A percentile compares a stretch with the other conserved stretches of the same genome.
phyloP scores from a whole-genome alignment of 2,113 vertebrate species.

The Scophthalmus maximus region DNA sequence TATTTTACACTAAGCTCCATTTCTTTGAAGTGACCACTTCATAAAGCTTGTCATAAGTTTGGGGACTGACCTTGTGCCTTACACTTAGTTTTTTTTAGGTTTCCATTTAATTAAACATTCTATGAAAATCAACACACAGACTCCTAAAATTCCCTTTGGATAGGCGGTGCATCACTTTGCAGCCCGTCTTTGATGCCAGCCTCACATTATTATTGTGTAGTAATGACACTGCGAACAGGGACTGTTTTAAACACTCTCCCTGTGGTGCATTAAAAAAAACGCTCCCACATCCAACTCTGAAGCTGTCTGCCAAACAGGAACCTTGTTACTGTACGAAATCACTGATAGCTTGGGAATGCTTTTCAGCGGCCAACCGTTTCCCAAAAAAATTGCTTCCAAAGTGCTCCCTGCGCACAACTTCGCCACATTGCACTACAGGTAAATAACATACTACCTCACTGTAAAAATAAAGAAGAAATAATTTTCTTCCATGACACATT shows the following conservation, averaged over 20 bases:
- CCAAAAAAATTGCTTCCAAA: background rate
- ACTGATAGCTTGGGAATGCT: background rate
- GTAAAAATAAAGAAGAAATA: background rate
- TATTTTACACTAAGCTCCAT: constrained; percentile 6
- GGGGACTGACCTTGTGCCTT: background rate
- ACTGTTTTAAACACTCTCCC: background rate
- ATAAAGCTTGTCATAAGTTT: background rate
- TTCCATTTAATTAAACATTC: background rate
- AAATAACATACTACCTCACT: background rate
- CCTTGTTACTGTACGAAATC: background rate
- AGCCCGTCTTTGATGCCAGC: background rate
- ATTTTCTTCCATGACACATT: background rate
- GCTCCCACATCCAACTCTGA: background rate
- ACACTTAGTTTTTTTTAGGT: background rate
- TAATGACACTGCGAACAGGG: background rate
- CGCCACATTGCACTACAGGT: background rate
- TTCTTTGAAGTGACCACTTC: background rate
- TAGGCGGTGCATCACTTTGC: background rate
- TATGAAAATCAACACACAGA: background rate
- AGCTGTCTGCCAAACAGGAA: constrained; percentile 1
- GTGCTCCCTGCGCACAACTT: too few species aligned
- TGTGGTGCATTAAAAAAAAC: background rate
- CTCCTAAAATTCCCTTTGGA: background rate
- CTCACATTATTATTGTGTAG: background rate
- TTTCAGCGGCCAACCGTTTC: background rate